Base-by-base conservation (phyloP, 2,113 vertebrate species). In the Dipodomys merriami region DNA sequence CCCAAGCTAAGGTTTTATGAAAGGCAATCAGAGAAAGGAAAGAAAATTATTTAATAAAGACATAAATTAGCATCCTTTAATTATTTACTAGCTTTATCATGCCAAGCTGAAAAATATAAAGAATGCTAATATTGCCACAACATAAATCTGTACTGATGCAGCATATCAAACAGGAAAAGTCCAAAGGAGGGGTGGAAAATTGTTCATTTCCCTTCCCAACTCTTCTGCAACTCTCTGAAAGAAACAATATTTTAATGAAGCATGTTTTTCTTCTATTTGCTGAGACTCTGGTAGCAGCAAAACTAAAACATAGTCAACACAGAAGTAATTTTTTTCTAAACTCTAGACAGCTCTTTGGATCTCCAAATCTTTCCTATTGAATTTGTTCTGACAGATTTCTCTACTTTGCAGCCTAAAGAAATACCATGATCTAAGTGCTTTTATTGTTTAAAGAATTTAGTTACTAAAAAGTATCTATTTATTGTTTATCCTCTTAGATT, bases 231-330 rank as follows among this genome's bases (percentile, higher is more conserved):
- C 39, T 72, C 84, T 69, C 64, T 86, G 89, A 90, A 15, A 88
- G 67, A 82, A 93, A 96, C 35, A 87, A 77, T 88, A 93, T 88
- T 95, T 90, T 86, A 93, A 95, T 49, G 76, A 87, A 87, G 22
- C 46, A 46, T 53, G 13, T 25, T 89, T 95, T 88, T 79, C 57
- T 93, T 90, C 91, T 77, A 91, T 35, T 60, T 91, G 53, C 73
- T 39, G 39, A 90, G 77, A 60, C 49, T n/a, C 46, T 82, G n/a
- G 64, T 60, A 69, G 39, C 20, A 92, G 39, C 18, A 88, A 67
- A 78, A 35, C 64, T 85, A 88, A 35, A 86, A 95, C 29, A 18
- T 12, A 79, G 83, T 79, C 60, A 91, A 68, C 76, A 95, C n/a
- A 89, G 20, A 72, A 49, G 20, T 73, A 49, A 53, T 60, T 71